Percentiles rank a stretch among this genome's conserved stretches.
Evolutionary conservation across 2,797 vertebrate genomes (phyloP).

Genomic region (Masticophis lateralis): DNA sequence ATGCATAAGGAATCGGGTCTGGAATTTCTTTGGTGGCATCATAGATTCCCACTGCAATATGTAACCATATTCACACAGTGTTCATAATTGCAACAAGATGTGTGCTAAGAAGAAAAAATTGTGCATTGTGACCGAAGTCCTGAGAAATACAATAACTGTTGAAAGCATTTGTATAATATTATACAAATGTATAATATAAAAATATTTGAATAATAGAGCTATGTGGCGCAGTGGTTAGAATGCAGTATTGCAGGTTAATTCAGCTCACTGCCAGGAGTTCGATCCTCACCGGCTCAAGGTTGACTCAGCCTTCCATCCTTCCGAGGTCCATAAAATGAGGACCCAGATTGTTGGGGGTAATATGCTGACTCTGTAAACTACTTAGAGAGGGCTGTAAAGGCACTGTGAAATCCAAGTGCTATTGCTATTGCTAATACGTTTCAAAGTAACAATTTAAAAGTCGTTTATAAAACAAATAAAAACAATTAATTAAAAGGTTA

Average conservation of each 20-base stretch:
- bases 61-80: not conserved
- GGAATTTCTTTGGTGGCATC: not conserved
- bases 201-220: not conserved
- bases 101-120: not conserved
- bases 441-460: not conserved
- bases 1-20: not conserved
- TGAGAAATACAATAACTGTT: not conserved
- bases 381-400: not conserved
- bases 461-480: not conserved
- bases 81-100: not conserved
- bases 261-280: not conserved
- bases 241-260: not conserved
- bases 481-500: not conserved
- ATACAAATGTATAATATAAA: not conserved
- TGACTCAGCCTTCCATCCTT: not conserved
- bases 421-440: not conserved
- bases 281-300: not conserved
- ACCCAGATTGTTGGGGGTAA: not conserved
- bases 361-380: fast-evolving
- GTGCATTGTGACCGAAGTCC: not conserved
- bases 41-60: not conserved
- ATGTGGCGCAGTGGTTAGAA: not conserved
- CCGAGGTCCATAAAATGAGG: not conserved
- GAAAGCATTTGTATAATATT: not conserved
- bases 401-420: not conserved